Percentiles rank a stretch among this genome's conserved stretches.
phyloP scores from a whole-genome alignment of 2,888 invertebrate species.

The Eupithecia subfuscata region DNA sequence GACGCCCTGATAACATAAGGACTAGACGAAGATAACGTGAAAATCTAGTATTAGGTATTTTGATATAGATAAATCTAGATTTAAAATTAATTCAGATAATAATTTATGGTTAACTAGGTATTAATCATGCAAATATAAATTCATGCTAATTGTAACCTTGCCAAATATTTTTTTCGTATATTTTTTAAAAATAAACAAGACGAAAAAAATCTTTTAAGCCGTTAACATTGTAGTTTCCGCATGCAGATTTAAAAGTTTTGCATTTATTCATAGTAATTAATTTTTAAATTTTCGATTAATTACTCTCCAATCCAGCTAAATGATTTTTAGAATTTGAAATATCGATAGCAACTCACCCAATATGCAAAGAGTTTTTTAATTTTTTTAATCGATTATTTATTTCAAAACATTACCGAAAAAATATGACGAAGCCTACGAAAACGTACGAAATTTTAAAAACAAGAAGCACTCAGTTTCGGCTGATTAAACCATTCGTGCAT shows the following conservation, averaged over 20 bases:
- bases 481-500: too few relatives aligned
- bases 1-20: too few relatives aligned
- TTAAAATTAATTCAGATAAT: neutral
- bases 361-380: neutral
- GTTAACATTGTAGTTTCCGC: neutral
- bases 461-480: too few relatives aligned
- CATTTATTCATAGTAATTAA: neutral
- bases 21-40: too few relatives aligned
- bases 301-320: neutral
- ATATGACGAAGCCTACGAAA: too few relatives aligned
- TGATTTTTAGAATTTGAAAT: neutral
- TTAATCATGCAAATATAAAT: neutral
- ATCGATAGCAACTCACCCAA: neutral
- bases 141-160: neutral
- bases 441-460: too few relatives aligned
- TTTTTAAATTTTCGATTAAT: neutral
- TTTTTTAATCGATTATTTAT: too few relatives aligned
- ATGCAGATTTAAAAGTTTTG: neutral
- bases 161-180: neutral
- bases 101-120: neutral
- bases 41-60: too few relatives aligned
- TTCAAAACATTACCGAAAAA: too few relatives aligned
- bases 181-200: neutral
- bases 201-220: neutral
- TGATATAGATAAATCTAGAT: neutral